Evolutionary conservation across 2,113 vertebrate species (phyloP).

Genomic region (Salminus brasiliensis): DNA sequence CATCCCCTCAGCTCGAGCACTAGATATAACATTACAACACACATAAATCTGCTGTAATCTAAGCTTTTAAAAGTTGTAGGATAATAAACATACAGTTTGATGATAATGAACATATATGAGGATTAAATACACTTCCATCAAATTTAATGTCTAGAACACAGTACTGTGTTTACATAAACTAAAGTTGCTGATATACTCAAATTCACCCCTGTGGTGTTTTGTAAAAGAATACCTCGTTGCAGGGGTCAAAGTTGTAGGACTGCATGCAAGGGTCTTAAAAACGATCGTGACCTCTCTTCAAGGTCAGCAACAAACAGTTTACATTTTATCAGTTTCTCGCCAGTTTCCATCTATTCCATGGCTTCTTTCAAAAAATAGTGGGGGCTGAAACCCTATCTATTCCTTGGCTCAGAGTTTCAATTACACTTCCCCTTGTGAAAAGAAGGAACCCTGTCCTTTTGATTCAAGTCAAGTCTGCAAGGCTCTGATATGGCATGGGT

Average conservation of each 20-base stretch:
- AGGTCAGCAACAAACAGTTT: not conserved
- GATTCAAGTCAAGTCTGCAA: constrained; percentile 1
- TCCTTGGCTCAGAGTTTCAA: not conserved
- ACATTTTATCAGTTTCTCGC: not conserved
- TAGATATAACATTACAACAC: too few relatives aligned
- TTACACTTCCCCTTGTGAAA: constrained; percentile 5
- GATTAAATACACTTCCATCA: too few relatives aligned
- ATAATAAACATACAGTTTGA: too few relatives aligned
- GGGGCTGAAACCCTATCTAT: not conserved
- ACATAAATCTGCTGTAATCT: too few relatives aligned
- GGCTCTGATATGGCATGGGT: not conserved
- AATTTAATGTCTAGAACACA: too few relatives aligned
- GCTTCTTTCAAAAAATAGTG: not conserved
- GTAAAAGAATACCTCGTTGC: too few relatives aligned
- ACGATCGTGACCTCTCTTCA: not conserved
- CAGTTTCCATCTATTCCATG: not conserved
- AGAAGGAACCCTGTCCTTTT: not conserved
- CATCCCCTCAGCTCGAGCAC: too few relatives aligned
- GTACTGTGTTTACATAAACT: too few relatives aligned
- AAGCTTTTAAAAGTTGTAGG: too few relatives aligned
- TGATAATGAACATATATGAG: too few relatives aligned
- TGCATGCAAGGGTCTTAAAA: not conserved
- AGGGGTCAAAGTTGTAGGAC: not conserved
- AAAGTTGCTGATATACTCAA: too few relatives aligned
- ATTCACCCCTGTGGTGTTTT: too few relatives aligned